A percentile compares a stretch with the other conserved stretches of the same genome.
Conservation (phyloP, 2,797 vertebrate species). For the Eidolon dupreanum region DNA sequence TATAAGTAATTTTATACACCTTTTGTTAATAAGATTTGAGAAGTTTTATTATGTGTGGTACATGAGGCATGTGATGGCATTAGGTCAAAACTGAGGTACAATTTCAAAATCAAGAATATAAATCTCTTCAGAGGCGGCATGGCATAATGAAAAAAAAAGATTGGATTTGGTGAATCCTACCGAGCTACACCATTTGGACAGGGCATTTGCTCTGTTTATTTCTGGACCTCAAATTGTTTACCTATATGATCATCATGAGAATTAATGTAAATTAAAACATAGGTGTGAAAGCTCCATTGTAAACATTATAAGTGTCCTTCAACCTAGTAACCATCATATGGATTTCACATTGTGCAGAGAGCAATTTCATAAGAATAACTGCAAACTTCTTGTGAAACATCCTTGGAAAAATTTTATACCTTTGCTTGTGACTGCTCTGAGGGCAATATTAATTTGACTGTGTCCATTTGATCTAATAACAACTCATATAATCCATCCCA, state of each 20-base stretch:
- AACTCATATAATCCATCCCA: neutral
- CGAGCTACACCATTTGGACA: neutral
- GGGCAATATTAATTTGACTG: neutral
- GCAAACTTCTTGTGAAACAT: neutral
- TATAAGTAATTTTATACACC: neutral
- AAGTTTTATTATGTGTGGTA: neutral
- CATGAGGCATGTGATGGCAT: neutral
- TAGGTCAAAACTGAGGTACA: neutral
- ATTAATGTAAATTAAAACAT: neutral
- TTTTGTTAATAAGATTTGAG: neutral
- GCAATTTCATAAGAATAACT: neutral
- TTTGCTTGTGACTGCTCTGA: neutral
- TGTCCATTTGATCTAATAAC: neutral
- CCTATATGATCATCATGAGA: neutral
- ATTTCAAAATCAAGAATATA: neutral
- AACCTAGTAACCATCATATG: neutral
- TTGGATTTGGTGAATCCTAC: neutral
- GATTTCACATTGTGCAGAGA: neutral
- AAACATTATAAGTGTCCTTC: neutral
- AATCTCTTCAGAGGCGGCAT: neutral
- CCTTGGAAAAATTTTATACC: neutral
- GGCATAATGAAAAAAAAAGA: neutral
- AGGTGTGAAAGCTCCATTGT: neutral
- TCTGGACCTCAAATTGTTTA: neutral
- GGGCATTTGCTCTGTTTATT: neutral